Conservation (phyloP, 2,888 invertebrate genomes). For the Yponomeuta evonymella region DNA sequence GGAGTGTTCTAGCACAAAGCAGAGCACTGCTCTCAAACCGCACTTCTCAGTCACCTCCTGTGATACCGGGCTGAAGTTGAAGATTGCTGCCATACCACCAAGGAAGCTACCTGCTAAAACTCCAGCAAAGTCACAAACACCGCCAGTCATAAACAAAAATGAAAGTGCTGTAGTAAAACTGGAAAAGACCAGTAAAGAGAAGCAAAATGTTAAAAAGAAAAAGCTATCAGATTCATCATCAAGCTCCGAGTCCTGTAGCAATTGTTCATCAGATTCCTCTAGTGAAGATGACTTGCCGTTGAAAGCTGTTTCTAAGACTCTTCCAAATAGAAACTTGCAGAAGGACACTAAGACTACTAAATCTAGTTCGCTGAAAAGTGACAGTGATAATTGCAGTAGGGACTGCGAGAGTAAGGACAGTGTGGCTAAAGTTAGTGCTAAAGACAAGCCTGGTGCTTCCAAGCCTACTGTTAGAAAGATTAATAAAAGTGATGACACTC, state of each 20-base stretch:
- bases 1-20: slow-evolving; percentile 58
- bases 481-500: slow-evolving; percentile 47
- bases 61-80: slow-evolving; percentile 77
- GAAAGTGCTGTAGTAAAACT: slow-evolving; percentile 34
- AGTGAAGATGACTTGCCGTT: slow-evolving; percentile 67
- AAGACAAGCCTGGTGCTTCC: slow-evolving; percentile 51
- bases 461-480: slow-evolving; percentile 53
- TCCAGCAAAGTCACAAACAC: slow-evolving; percentile 38
- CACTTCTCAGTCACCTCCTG: slow-evolving; percentile 79
- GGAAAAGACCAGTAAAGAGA: slow-evolving; percentile 36
- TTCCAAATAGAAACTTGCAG: slow-evolving; percentile 40
- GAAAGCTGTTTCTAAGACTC: slow-evolving; percentile 57
- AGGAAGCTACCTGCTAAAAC: slow-evolving; percentile 54
- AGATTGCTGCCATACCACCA: slow-evolving; percentile 77
- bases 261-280: slow-evolving; percentile 64
- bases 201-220: slow-evolving; percentile 30
- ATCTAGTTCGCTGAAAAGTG: slow-evolving; percentile 36
- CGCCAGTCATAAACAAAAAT: slow-evolving; percentile 53
- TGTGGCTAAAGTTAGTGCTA: slow-evolving; percentile 36
- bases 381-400: slow-evolving; percentile 51
- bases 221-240: slow-evolving; percentile 58
- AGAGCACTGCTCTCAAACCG: slow-evolving; percentile 49
- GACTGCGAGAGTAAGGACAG: slow-evolving; percentile 47
- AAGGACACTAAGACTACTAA: slow-evolving; percentile 36
- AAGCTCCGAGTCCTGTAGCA: slow-evolving; percentile 71